Percentiles rank a stretch among this genome's conserved stretches.
Conservation (phyloP, 2,113 vertebrate species). For the Hippocampus mohnikei region DNA sequence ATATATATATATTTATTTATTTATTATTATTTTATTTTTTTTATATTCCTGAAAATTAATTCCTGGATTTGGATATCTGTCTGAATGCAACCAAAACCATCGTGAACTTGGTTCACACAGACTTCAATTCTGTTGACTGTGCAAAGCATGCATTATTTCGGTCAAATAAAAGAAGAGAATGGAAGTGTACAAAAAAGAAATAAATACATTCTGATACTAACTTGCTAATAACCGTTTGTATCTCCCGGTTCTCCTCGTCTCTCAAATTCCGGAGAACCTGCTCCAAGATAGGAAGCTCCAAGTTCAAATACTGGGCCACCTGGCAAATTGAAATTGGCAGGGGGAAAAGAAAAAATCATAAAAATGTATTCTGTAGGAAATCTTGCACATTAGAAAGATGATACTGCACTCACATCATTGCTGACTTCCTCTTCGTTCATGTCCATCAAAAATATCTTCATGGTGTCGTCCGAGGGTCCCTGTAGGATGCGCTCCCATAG, state of each 20-base stretch:
- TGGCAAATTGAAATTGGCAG: constrained; percentile 30
- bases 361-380: background rate
- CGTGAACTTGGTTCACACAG: no score
- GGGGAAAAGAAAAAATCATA: background rate
- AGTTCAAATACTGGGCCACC: constrained; percentile 90
- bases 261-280: constrained; percentile 79
- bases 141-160: background rate
- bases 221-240: constrained; percentile 76
- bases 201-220: constrained; percentile 51
- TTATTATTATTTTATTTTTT: no score
- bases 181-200: background rate
- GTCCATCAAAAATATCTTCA: constrained; percentile 91
- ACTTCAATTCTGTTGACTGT: no score
- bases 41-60: no score
- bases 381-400: background rate
- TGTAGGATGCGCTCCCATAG: constrained; percentile 86
- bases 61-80: no score
- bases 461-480: constrained; percentile 83
- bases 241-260: constrained; percentile 81
- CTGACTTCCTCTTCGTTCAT: constrained; percentile 85
- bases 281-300: constrained; percentile 83
- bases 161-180: background rate
- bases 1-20: no score
- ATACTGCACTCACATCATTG: constrained; percentile 76
- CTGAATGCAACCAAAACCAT: no score